A percentile compares a stretch with the other conserved stretches of the same genome.
Conservation (phyloP, 1,140 invertebrate genomes). For the Cydia pomonella region DNA sequence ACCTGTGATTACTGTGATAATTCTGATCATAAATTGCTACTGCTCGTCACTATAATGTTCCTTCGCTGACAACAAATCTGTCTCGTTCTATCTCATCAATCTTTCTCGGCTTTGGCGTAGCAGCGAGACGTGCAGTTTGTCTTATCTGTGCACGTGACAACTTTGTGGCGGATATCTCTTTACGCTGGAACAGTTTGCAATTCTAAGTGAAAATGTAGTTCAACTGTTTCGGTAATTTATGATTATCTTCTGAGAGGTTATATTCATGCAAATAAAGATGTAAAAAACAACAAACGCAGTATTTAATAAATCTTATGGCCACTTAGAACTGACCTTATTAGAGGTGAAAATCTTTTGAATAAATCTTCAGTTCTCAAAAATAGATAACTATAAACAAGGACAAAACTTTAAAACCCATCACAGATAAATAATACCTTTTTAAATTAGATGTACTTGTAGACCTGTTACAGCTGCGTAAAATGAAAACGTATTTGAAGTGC, state of each 20-base stretch:
- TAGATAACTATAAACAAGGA: too few relatives aligned
- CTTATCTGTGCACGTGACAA: slow-evolving; percentile 21
- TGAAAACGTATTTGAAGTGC: slow-evolving; percentile 59
- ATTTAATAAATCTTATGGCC: too few relatives aligned
- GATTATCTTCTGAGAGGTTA: background rate
- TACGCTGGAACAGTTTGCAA: background rate
- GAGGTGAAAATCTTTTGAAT: too few relatives aligned
- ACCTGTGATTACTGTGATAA: background rate
- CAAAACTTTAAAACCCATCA: too few relatives aligned
- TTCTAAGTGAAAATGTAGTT: slow-evolving; percentile 1
- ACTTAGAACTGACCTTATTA: too few relatives aligned
- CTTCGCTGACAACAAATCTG: background rate
- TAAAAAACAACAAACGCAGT: too few relatives aligned
- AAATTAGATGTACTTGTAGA: background rate
- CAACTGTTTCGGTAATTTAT: background rate
- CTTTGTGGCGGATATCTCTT: slow-evolving; percentile 14
- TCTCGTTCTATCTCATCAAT: slow-evolving; percentile 14
- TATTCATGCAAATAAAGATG: too few relatives aligned
- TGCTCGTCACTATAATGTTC: background rate
- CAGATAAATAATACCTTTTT: too few relatives aligned
- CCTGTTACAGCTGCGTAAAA: slow-evolving; percentile 54
- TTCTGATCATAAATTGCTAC: background rate
- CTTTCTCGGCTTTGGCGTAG: slow-evolving; percentile 12
- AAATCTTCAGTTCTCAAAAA: too few relatives aligned
- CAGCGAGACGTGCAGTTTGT: slow-evolving; percentile 19